Conservation (phyloP, 2,888 invertebrate species). For the Scaptomyza polygonia region DNA sequence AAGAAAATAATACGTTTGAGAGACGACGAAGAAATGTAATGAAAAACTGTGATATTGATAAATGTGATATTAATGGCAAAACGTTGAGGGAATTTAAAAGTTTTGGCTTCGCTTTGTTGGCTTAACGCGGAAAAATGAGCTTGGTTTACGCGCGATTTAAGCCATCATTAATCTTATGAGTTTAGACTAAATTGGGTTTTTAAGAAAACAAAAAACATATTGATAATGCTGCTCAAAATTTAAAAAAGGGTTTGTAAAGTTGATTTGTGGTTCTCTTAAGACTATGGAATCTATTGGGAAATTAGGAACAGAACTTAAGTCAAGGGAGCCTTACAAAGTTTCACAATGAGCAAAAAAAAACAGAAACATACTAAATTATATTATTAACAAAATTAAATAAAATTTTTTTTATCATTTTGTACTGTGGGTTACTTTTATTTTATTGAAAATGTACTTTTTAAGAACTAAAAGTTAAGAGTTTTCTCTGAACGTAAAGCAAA, state of each 20-base stretch:
- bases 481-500: too few relatives aligned
- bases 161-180: slow-evolving; percentile 67
- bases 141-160: slow-evolving; percentile 63
- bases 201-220: slow-evolving; percentile 22
- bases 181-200: slow-evolving; percentile 12
- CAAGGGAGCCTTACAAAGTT: too few relatives aligned
- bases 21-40: slow-evolving; percentile 60
- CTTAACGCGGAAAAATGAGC: slow-evolving; percentile 60
- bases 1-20: slow-evolving; percentile 65
- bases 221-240: slow-evolving; percentile 3
- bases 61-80: slow-evolving; percentile 78
- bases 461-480: too few relatives aligned
- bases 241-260: neutral
- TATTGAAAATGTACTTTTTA: too few relatives aligned
- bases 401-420: too few relatives aligned
- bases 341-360: too few relatives aligned
- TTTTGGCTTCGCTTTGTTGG: slow-evolving; percentile 52
- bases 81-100: slow-evolving; percentile 72
- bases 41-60: slow-evolving; percentile 80
- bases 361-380: too few relatives aligned
- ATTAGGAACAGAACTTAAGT: too few relatives aligned
- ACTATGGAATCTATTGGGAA: neutral
- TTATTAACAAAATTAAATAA: too few relatives aligned
- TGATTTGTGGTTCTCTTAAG: neutral
- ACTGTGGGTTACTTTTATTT: too few relatives aligned